Percentiles rank a stretch among this genome's conserved stretches.
Evolutionary conservation across 2,797 vertebrate species (phyloP).

Genomic region (Cyclopterus lumpus): DNA sequence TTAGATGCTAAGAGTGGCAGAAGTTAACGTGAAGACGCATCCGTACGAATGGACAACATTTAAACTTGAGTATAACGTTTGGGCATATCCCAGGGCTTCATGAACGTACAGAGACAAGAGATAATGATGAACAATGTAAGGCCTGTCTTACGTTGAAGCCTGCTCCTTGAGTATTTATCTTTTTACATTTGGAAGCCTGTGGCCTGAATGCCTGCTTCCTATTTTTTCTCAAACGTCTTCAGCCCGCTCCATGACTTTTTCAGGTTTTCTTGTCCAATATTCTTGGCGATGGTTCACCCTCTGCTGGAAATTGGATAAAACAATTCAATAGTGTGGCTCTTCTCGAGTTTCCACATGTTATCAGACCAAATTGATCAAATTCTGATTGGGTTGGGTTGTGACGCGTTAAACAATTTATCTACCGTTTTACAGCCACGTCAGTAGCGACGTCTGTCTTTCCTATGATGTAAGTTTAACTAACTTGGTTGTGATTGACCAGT

Average conservation of each 20-base stretch:
- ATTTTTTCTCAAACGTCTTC: background rate
- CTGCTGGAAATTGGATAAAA: no score
- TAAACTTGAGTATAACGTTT: no score
- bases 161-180: background rate
- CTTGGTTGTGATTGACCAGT: background rate
- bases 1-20: background rate
- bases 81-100: background rate
- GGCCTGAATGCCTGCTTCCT: background rate
- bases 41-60: background rate
- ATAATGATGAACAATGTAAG: no score
- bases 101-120: background rate
- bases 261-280: background rate
- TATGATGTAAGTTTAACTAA: background rate
- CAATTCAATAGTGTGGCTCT: no score
- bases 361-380: background rate
- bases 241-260: background rate
- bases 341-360: no score
- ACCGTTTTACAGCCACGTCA: background rate
- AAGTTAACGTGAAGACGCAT: background rate
- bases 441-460: background rate
- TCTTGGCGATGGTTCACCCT: background rate
- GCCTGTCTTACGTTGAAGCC: no score
- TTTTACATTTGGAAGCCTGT: background rate
- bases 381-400: no score
- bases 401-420: background rate